A percentile compares a stretch with the other conserved stretches of the same genome.
phyloP scores from a whole-genome alignment of 2,888 invertebrate species.

The Orthosia gothica region DNA sequence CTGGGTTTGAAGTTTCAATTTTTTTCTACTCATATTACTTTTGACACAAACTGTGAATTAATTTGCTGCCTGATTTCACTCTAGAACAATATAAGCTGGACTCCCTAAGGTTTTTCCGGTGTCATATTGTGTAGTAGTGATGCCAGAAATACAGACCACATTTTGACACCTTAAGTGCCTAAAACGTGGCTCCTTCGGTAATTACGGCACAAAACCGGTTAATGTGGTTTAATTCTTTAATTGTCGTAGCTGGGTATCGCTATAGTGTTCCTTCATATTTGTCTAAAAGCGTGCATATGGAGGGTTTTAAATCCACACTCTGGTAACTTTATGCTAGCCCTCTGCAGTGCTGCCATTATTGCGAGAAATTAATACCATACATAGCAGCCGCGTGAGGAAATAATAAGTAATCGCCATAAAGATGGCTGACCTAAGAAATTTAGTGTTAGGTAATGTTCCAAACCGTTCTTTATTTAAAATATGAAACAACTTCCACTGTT shows the following conservation, averaged over 20 bases:
- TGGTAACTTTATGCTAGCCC: constrained; percentile 51
- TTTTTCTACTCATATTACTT: too few species aligned
- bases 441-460: constrained; percentile 52
- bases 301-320: not conserved
- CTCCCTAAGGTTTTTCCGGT: not conserved
- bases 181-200: too few species aligned
- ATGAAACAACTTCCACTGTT: too few species aligned
- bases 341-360: constrained; percentile 66
- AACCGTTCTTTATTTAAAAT: too few species aligned
- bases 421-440: constrained; percentile 68
- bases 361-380: constrained; percentile 71
- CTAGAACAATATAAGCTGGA: too few species aligned
- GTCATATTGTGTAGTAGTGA: not conserved
- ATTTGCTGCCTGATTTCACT: too few species aligned
- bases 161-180: not conserved
- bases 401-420: constrained; percentile 63
- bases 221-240: too few species aligned
- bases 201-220: too few species aligned
- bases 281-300: not conserved
- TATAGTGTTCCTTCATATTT: not conserved
- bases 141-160: not conserved
- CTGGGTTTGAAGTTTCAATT: too few species aligned
- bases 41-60: too few species aligned
- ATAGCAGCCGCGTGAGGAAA: constrained; percentile 60
- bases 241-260: too few species aligned